Base-by-base conservation (phyloP, 2,888 invertebrate species). In the Hyppa rectilinea region DNA sequence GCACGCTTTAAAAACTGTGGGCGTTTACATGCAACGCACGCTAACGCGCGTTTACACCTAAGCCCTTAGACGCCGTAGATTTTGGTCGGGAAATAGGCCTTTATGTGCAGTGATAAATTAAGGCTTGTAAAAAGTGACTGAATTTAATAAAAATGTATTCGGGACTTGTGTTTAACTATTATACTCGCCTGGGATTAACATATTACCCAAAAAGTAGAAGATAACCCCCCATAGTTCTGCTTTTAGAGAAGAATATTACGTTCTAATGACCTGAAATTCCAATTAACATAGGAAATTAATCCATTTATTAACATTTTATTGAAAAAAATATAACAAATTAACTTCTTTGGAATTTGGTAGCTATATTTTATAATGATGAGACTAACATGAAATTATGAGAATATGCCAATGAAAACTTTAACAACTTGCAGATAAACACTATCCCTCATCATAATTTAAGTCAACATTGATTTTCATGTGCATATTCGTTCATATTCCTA, bases 371-470 rank as follows among this genome's bases (percentile, higher is more conserved):
- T 43, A n/a, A 56, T 31, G 40, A 23, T 50, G 23, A 40, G 0
- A 75, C 55, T 80, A 81, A 81, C 55, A 4, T 49, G 9, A 75
- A 80, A 38, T 12, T 0, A 59, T 59, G 31, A 31, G 58, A 81
- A 70, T 78, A 81, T 78, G 82, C 71, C 7, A 61, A 81, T 69
- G 63, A 81, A 70, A 81, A 56, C 20, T 50, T 20, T 43, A 45
- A 49, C 40, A 45, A 45, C 20, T 31, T 7, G 2, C 12, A 43
- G 20, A 34, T 10, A 31, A 0, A 36, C 2, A 14, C n/a, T 12
- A n/a, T 26, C 12, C 12, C n/a, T n/a, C 31, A 45, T 40, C 20
- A 34, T 43, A 38, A 45, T 38, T 50, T 14, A 47, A 52, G 9
- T 10, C 14, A 31, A 52, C 14, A 62, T 64, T 65, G 45, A 45